phyloP scores from a whole-genome alignment of 1,140 invertebrate genomes.

The Cecropterus lyciades region DNA sequence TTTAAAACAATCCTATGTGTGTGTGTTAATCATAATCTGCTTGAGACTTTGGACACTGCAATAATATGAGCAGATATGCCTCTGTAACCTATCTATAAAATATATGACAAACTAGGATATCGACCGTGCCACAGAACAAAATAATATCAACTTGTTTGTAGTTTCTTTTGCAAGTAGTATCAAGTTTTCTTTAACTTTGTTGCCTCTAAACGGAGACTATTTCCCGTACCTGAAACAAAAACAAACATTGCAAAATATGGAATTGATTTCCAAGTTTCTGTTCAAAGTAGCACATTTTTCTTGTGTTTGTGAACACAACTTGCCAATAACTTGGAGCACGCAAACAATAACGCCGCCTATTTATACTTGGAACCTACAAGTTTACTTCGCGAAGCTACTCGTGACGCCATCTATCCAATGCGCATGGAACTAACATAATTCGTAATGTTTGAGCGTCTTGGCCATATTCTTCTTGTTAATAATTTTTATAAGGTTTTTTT shows the following conservation, averaged over 20 bases:
- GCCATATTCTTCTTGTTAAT: no score
- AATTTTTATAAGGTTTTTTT: no score
- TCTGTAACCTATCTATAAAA: no score
- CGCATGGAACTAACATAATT: neutral
- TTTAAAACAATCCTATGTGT: no score
- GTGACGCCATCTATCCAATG: neutral
- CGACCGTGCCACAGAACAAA: no score
- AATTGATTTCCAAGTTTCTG: slow-evolving; percentile 1
- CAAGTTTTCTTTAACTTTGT: neutral
- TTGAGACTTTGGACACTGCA: no score
- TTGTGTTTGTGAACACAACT: neutral
- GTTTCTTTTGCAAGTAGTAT: neutral
- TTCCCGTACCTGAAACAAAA: slow-evolving; percentile 2
- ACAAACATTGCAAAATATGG: neutral
- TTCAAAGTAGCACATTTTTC: neutral
- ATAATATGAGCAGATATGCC: no score
- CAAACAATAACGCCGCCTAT: neutral
- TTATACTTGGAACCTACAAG: neutral
- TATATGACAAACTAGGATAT: no score
- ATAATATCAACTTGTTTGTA: neutral
- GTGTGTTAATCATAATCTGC: no score
- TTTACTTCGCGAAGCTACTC: neutral
- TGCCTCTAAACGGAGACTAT: neutral
- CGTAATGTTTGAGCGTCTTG: no score
- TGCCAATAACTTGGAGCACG: neutral